Conservation (phyloP, 2,797 vertebrate genomes). For the Danio jaintianensis region DNA sequence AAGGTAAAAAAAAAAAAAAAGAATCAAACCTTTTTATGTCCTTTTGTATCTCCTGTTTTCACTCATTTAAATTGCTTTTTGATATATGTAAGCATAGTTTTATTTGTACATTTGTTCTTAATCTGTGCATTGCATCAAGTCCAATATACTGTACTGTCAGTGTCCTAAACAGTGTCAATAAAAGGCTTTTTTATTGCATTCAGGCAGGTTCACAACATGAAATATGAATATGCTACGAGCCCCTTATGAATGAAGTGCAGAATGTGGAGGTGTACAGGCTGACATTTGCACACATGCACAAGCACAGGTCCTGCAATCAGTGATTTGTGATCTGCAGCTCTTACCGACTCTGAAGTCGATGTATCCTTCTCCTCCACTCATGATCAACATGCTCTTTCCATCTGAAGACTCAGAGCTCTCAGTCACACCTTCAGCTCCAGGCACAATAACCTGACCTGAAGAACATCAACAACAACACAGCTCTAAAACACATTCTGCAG, state of each 20-base stretch:
- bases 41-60: too few relatives aligned
- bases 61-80: too few relatives aligned
- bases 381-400: constrained; percentile 85
- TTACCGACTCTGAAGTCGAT: constrained; percentile 97
- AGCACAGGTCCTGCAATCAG: neutral
- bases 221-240: neutral
- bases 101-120: neutral
- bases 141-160: neutral
- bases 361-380: constrained; percentile 97
- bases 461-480: constrained; percentile 5
- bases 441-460: constrained; percentile 91
- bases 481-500: too few relatives aligned
- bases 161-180: neutral
- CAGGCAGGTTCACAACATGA: neutral
- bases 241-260: neutral
- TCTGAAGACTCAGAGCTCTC: constrained; percentile 89
- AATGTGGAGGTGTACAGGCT: neutral
- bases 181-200: neutral
- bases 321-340: constrained; percentile 48
- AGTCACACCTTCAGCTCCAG: constrained; percentile 78
- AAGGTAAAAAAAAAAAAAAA: too few relatives aligned
- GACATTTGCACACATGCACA: neutral
- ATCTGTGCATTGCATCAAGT: neutral
- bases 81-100: too few relatives aligned
- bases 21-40: too few relatives aligned